These are phyloP conservation scores for Rhogogaster chlorosoma DNA, from an alignment of 2,888 invertebrate genomes.

Conservation along the genomic window DNA sequence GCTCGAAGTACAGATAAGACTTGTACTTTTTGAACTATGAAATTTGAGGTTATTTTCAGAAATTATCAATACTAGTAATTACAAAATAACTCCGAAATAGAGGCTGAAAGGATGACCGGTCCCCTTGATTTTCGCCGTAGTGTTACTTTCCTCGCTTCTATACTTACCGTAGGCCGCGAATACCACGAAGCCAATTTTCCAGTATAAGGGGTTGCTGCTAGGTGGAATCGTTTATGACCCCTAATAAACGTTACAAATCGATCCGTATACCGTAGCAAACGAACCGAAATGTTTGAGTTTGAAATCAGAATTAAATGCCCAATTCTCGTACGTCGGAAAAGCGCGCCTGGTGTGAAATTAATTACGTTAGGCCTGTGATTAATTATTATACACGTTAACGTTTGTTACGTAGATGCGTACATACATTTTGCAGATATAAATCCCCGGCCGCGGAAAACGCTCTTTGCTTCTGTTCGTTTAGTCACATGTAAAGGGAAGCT, in stretches of 20 bases:
- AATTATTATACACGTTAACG: slow-evolving; percentile 15
- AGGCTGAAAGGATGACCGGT: no score
- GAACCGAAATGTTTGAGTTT: not conserved
- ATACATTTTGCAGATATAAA: not conserved
- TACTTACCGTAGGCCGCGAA: no score
- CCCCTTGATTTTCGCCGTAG: not conserved
- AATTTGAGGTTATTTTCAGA: no score
- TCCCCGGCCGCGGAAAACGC: not conserved
- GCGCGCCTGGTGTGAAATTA: not conserved
- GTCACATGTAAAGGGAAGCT: not conserved
- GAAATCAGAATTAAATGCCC: not conserved
- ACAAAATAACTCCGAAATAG: no score
- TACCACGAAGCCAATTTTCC: not conserved
- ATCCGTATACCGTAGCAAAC: not conserved
- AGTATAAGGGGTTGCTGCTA: not conserved
- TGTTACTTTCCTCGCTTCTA: not conserved
- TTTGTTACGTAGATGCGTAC: not conserved
- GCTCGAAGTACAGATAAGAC: no score
- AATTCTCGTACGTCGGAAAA: not conserved
- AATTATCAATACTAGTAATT: no score
- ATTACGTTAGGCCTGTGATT: not conserved
- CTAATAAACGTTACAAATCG: slow-evolving; percentile 14
- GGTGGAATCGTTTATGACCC: not conserved
- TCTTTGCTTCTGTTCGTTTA: not conserved
- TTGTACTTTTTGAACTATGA: no score